Conservation (phyloP, 2,797 vertebrate species). For the Sciurus vulgaris region DNA sequence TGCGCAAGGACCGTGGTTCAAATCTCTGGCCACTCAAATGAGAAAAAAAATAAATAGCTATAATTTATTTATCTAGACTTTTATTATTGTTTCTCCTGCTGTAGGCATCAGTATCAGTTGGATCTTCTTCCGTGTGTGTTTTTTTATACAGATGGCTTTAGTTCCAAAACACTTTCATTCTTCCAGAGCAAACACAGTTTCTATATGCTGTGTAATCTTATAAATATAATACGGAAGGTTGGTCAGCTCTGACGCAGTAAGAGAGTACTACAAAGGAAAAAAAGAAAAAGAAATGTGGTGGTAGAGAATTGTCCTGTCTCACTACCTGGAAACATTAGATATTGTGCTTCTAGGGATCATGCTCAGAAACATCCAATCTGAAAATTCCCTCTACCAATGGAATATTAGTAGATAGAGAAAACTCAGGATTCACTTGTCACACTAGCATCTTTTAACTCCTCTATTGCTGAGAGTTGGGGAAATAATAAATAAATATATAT, state of each 20-base stretch:
- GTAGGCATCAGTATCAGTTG: constrained; percentile 19
- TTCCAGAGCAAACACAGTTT: constrained; percentile 30
- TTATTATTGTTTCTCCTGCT: constrained; percentile 39
- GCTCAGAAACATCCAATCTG: not conserved
- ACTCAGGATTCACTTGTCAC: not conserved
- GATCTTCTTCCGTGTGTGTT: not conserved
- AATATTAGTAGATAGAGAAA: not conserved
- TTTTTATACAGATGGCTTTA: not conserved
- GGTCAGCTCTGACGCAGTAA: not conserved
- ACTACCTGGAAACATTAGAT: not conserved
- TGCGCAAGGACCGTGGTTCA: too few relatives aligned
- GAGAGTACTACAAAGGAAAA: not conserved
- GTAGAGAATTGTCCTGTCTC: not conserved
- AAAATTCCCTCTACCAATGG: not conserved
- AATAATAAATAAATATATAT: not conserved
- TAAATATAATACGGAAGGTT: not conserved
- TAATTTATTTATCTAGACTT: constrained; percentile 29
- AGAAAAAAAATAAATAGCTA: too few relatives aligned
- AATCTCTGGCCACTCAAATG: too few relatives aligned
- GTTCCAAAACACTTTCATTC: constrained; percentile 3
- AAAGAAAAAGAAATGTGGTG: not conserved
- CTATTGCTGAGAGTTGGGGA: not conserved
- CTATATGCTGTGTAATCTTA: constrained; percentile 18
- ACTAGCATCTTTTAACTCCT: not conserved
- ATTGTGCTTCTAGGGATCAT: not conserved